Evolutionary conservation across 53 echinoderm and acorn worm genomes (phyloP), one percentile per base, ranked within the genome.

Genomic region (Actinopyga echinites): DNA sequence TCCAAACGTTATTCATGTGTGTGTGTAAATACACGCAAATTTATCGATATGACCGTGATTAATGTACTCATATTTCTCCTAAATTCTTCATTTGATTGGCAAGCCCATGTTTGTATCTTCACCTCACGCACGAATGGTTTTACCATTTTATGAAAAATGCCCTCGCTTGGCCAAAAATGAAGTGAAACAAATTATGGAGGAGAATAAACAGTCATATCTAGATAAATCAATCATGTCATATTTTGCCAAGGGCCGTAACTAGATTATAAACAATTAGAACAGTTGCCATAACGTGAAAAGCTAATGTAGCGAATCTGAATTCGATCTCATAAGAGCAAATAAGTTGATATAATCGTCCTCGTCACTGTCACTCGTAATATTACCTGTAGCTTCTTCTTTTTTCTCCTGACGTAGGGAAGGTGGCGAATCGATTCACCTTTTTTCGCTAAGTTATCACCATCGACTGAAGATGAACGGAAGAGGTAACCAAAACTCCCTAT

Each of bases 181-280:
- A 69, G 28, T 69, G 69, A 42, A 40, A 69, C 69, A 69, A 69
- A 44, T 69, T 69, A 69, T 35, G 22, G 3, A 69, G 69, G 44
- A 69, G 40, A 42, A 35, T 69, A 37, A 69, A 69, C 44, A 69
- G 69, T 23, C 23, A 69, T 69, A 69, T 37, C 23, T 69, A 19
- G 38, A 49, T 49, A 17, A 49, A 49, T 49, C 49, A 49, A 49
- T 49, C 49, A 49, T 49, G 69, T 56, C 49, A 77, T 77, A 77
- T 77, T 77, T 56, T 29, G 77, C 43, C 55, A 54, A n/a, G 56
- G 54, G 22, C 53, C 31, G 34, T 77, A 77, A 77, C 77, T 56
- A 56, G 77, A 77, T 77, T 77, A 77, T 77, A 53, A 53, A 54
- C 77, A 77, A 77, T 77, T 77, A 77, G 77, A 54, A 56, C 77